Conservation (phyloP, 2,888 invertebrate species). For the Epirrita christyi region DNA sequence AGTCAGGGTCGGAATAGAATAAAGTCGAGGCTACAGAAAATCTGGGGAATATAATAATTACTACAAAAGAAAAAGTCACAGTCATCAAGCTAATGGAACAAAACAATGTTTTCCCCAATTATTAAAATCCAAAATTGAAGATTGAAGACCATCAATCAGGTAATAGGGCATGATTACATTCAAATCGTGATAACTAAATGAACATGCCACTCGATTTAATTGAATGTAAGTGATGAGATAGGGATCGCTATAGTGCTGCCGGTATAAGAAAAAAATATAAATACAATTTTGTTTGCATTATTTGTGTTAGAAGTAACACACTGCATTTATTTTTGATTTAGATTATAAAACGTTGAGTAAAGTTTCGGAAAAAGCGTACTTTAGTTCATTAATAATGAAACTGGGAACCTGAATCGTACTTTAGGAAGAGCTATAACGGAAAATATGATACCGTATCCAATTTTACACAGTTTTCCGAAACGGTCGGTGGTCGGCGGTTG, state of each 20-base stretch:
- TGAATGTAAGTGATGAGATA: slow-evolving; percentile 64
- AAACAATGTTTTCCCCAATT: slow-evolving; percentile 62
- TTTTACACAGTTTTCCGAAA: not conserved
- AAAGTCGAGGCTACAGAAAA: no score
- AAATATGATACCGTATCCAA: slow-evolving; percentile 9
- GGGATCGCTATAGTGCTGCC: slow-evolving; percentile 10
- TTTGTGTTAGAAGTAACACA: no score
- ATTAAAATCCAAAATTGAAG: slow-evolving; percentile 68
- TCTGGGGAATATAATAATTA: not conserved
- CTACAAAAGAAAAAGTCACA: slow-evolving; percentile 34
- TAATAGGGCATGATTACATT: slow-evolving; percentile 75
- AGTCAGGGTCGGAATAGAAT: no score
- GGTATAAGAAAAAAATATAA: not conserved
- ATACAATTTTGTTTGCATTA: not conserved
- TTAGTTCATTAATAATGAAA: no score
- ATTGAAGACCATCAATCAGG: slow-evolving; percentile 76
- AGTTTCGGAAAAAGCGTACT: no score
- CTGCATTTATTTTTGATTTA: no score
- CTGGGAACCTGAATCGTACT: no score
- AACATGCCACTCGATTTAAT: slow-evolving; percentile 77
- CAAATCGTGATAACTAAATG: slow-evolving; percentile 80
- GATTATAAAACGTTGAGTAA: no score
- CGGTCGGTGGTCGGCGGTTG: slow-evolving; percentile 4
- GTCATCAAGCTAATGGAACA: slow-evolving; percentile 63
- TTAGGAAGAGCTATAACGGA: no score